Conservation (phyloP, 2,113 vertebrate species). For the Tachysurus fulvidraco region DNA sequence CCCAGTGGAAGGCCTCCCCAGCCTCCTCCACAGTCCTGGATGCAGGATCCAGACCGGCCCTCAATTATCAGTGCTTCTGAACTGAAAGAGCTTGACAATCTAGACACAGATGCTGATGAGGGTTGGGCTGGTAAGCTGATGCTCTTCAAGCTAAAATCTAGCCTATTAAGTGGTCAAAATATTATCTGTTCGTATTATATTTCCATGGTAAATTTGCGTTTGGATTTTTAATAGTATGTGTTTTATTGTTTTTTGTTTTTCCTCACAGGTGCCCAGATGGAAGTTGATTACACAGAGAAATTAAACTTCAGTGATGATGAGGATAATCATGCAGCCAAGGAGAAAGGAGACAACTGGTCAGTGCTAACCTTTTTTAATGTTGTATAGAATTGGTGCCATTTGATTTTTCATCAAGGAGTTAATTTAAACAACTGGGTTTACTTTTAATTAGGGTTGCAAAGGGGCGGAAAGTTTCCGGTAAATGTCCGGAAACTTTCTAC, state of each 20-base stretch:
- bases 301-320: slow-evolving; percentile 98
- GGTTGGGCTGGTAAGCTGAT: slow-evolving; percentile 91
- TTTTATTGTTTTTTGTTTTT: neutral
- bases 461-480: too few relatives aligned
- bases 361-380: slow-evolving; percentile 29
- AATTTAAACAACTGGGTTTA: neutral
- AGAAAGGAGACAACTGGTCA: slow-evolving; percentile 85
- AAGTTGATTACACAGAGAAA: slow-evolving; percentile 98
- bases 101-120: slow-evolving; percentile 95
- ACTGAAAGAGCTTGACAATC: slow-evolving; percentile 93
- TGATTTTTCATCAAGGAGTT: neutral
- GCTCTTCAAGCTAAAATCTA: neutral
- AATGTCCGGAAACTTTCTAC: too few relatives aligned
- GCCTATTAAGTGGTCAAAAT: neutral
- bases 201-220: neutral
- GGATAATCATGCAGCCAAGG: slow-evolving; percentile 89
- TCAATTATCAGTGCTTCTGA: slow-evolving; percentile 94
- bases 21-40: slow-evolving; percentile 78
- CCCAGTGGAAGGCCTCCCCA: slow-evolving; percentile 73
- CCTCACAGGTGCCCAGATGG: slow-evolving; percentile 90
- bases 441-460: neutral
- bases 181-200: neutral
- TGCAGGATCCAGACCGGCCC: slow-evolving; percentile 87
- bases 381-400: neutral
- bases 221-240: neutral